Percentiles rank a stretch among this genome's conserved stretches.
Evolutionary conservation across 1,140 invertebrate species (phyloP).

Genomic region (Ceratosolen fusciceps): DNA sequence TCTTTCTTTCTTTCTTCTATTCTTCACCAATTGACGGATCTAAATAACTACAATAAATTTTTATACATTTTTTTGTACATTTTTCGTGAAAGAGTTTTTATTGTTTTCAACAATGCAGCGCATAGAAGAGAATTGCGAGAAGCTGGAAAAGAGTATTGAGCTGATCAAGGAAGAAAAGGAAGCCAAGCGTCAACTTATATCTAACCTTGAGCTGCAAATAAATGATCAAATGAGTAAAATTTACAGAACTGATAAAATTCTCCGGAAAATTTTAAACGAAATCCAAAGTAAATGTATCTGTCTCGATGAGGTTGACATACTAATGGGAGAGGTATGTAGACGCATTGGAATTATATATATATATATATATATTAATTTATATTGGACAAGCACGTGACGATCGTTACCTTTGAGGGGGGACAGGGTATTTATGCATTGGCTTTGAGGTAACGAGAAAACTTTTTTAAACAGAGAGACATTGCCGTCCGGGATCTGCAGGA

Average conservation of each 20-base stretch:
- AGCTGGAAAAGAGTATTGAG: slow-evolving; percentile 55
- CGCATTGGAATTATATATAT: too few species aligned
- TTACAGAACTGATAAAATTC: slow-evolving; percentile 60
- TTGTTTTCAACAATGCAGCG: slow-evolving; percentile 49
- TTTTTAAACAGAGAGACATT: slow-evolving; percentile 61
- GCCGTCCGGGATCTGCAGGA: slow-evolving; percentile 62
- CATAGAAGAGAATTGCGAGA: slow-evolving; percentile 55
- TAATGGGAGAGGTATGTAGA: slow-evolving; percentile 63
- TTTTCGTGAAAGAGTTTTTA: slow-evolving; percentile 29
- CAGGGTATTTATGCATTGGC: too few species aligned
- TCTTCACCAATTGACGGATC: too few species aligned
- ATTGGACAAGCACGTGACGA: background rate
- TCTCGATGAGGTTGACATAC: slow-evolving; percentile 54
- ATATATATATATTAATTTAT: too few species aligned
- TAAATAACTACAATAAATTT: too few species aligned
- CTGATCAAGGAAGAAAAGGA: slow-evolving; percentile 59
- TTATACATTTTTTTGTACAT: background rate
- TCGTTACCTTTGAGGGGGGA: background rate
- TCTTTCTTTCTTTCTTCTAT: background rate
- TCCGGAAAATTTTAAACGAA: slow-evolving; percentile 60
- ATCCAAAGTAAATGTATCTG: slow-evolving; percentile 60
- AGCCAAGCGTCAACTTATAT: slow-evolving; percentile 55
- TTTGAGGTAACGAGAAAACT: background rate
- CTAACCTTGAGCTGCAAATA: slow-evolving; percentile 60
- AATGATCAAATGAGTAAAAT: slow-evolving; percentile 63